Evolutionary conservation across 2,888 invertebrate genomes (phyloP), one percentile per base, ranked within the genome.

Genomic region (Parapristionchus giblindavisi): DNA sequence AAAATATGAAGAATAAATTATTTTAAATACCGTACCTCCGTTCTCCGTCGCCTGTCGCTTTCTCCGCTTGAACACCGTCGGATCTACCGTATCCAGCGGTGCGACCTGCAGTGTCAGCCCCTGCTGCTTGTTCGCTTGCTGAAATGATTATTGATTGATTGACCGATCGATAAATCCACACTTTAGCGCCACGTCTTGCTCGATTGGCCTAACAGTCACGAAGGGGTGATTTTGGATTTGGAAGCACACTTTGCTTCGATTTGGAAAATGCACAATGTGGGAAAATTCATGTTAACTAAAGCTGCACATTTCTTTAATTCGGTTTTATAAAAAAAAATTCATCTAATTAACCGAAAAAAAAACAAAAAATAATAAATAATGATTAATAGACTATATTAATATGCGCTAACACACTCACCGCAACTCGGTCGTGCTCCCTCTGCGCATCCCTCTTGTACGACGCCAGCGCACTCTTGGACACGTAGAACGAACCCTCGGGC

Each of bases 381-480:
- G n/a, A 52, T 3, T 52, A 21, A 52, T 24, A 5, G 21, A 52
- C 24, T 3, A 14, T n/a, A 52, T 3, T 14, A 52, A 52, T 24
- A 52, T 52, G 17, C 24, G 5, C 21, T 3, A 4, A 52, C 52
- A 11, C 4, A n/a, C 17, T 11, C 52, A 52, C n/a, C n/a, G 14
- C n/a, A 8, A 8, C 52, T n/a, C 24, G 52, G 6, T n/a, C 21
- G 27, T 52, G 6, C 11, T 70, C 54, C 36, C 24, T 34, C 38
- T n/a, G 24, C 17, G 68, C 68, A 32, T 70, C 68, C 27, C 24
- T 52, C 56, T 56, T 56, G 17, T 8, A 56, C 24, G 27, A 29
- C 38, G 11, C 24, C 2, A 70, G 54, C 1, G 34, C 24, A 14
- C 70, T 72, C 60, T 72, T 72, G 6, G 58, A 43, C 32, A 72